phyloP scores from a whole-genome alignment of 2,113 vertebrate genomes.

The Tenebrosternarchus preto region DNA sequence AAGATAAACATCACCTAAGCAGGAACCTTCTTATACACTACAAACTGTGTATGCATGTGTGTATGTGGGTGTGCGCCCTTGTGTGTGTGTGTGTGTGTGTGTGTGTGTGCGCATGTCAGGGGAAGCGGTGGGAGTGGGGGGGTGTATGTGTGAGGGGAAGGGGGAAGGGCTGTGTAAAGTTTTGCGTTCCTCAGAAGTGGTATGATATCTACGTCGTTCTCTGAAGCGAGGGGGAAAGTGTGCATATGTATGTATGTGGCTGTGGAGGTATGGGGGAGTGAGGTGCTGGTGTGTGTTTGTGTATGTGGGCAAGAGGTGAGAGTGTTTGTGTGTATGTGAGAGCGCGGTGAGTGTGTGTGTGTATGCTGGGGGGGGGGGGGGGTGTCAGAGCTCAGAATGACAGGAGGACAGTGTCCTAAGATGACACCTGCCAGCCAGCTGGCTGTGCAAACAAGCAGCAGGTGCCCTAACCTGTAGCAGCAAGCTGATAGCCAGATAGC shows the following conservation, averaged over 20 bases:
- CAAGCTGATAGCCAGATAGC: constrained; percentile 36
- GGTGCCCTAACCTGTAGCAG: constrained; percentile 28
- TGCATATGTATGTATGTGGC: constrained; percentile 21
- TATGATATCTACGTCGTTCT: constrained; percentile 24
- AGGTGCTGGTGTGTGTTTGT: not conserved
- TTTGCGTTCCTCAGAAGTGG: not conserved
- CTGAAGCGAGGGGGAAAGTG: constrained; percentile 2
- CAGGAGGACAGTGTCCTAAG: constrained; percentile 50
- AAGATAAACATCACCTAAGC: constrained; percentile 25
- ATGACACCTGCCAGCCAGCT: constrained; percentile 43
- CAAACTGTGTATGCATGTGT: not conserved
- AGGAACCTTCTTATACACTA: not conserved
- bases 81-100: constrained; percentile 9
- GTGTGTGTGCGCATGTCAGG: not conserved
- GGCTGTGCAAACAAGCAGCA: constrained; percentile 51
- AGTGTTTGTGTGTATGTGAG: not conserved
- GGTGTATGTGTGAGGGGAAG: not conserved
- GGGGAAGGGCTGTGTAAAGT: too few relatives aligned
- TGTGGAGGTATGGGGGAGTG: constrained; percentile 5
- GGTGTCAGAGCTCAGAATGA: not conserved
- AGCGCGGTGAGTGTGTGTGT: constrained; percentile 7
- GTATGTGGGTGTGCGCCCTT: not conserved
- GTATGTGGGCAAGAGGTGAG: not conserved
- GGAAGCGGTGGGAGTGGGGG: too few relatives aligned
- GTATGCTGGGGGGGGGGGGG: not conserved